phyloP scores from a whole-genome alignment of 2,797 vertebrate genomes.

The Rhodeus uyekii region DNA sequence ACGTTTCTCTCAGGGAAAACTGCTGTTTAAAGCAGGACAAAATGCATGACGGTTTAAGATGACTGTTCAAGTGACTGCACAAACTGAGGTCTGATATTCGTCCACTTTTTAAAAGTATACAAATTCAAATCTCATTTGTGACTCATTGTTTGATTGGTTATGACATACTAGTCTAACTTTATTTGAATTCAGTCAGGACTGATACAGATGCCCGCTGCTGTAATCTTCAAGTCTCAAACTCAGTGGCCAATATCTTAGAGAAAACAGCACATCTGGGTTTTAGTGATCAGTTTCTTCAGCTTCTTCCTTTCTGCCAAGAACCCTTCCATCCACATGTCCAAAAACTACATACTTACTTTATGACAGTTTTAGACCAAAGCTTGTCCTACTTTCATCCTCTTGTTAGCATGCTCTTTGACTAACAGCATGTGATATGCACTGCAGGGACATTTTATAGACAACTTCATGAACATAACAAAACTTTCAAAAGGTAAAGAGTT shows the following conservation, averaged over 20 bases:
- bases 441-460: neutral
- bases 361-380: slow-evolving; percentile 15
- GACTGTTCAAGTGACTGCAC: slow-evolving; percentile 13
- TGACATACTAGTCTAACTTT: neutral
- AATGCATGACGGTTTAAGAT: slow-evolving; percentile 30
- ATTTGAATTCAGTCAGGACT: slow-evolving; percentile 2
- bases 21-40: slow-evolving; percentile 34
- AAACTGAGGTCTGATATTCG: slow-evolving; percentile 1
- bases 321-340: slow-evolving; percentile 21
- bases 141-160: neutral
- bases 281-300: slow-evolving; percentile 19
- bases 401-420: neutral
- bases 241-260: neutral
- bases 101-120: neutral
- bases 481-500: slow-evolving; percentile 14
- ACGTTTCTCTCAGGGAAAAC: slow-evolving; percentile 34
- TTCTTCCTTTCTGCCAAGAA: slow-evolving; percentile 14
- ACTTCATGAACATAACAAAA: slow-evolving; percentile 24
- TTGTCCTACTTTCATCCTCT: slow-evolving; percentile 30
- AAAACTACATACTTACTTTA: slow-evolving; percentile 39
- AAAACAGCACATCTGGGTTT: slow-evolving; percentile 24
- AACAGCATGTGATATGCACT: neutral
- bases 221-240: neutral
- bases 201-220: neutral
- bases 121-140: neutral